These are phyloP conservation scores for Phrynocephalus guinanensis DNA, from an alignment of 2,797 vertebrate genomes.

Conservation along the genomic window DNA sequence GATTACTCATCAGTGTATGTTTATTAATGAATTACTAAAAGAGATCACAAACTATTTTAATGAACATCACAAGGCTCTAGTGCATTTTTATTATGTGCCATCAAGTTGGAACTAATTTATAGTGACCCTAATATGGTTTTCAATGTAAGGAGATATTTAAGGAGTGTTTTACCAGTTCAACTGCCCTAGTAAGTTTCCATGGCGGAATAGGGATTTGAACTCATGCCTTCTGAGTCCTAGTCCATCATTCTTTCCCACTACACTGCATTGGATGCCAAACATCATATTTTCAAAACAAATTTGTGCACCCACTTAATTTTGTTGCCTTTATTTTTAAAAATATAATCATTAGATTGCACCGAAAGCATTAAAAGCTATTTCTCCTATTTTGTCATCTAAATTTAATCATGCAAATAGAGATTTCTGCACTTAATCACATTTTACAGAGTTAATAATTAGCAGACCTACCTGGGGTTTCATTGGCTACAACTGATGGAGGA, in stretches of 20 bases:
- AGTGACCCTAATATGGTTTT: too few species aligned
- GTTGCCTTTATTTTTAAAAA: not conserved
- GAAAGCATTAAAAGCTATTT: not conserved
- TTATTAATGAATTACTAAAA: not conserved
- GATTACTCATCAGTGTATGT: not conserved
- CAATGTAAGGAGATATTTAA: too few species aligned
- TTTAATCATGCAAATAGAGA: not conserved
- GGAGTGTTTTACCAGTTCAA: too few species aligned
- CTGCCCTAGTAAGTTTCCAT: too few species aligned
- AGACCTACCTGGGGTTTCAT: conserved; percentile 95
- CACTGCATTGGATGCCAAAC: too few species aligned
- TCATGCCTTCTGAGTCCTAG: too few species aligned
- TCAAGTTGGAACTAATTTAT: too few species aligned
- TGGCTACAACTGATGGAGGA: conserved; percentile 96
- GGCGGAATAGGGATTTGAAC: too few species aligned
- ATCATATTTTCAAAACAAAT: not conserved
- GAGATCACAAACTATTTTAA: not conserved
- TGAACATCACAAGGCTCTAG: too few species aligned
- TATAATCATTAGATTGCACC: too few species aligned
- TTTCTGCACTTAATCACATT: not conserved
- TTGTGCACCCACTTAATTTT: not conserved
- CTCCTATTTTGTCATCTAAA: not conserved
- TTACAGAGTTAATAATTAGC: rapidly evolving
- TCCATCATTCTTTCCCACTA: too few species aligned
- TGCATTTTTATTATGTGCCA: too few species aligned